Evolutionary conservation across 2,888 invertebrate species (phyloP), one percentile per base, ranked within the genome.

Genomic region (Andrena haemorrhoa): DNA sequence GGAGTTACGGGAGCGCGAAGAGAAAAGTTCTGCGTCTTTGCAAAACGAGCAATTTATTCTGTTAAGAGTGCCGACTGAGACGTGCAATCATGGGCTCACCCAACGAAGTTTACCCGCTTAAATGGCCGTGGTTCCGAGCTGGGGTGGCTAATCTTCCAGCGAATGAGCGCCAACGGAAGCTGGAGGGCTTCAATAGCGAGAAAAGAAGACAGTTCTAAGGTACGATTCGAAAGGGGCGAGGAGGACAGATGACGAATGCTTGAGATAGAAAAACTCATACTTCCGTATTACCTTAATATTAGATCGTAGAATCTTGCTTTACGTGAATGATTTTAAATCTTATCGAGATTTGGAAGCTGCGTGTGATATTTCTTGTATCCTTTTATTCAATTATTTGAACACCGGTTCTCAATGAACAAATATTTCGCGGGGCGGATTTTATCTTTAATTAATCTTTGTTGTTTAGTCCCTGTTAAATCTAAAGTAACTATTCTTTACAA

Each of bases 131-230:
- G 83, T 89, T 84, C 84, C 79, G 74, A 81, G 71, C 82, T 82
- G 79, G 87, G 87, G 88, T 88, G 82, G 89, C 88, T 89, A 88
- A 88, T 89, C 88, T 89, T 89, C 89, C 89, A 71, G 86, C 86
- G 89, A 89, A 88, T 69, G 89, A 89, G 87, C 87, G 84, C 71
- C 81, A 78, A 71, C 85, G 65, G 77, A 74, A 76, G 60, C 78
- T 75, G 47, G 61, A 81, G 63, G 78, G 82, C 80, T 66, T 26
- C 71, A 35, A 29, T 60, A 71, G 65, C 26, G 63, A 61, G 75
- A 53, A 75, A 82, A 75, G 69, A 70, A 63, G 76, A 53, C 64
- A 41, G 69, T 16, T 53, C 2, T 8, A 41, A 65, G 79, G 61
- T 71, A 26, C 16, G 70, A 65, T 63, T 47, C 29, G 8, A 29